Base-by-base conservation (phyloP, 2,888 invertebrate species). In the Tigriopus californicus region DNA sequence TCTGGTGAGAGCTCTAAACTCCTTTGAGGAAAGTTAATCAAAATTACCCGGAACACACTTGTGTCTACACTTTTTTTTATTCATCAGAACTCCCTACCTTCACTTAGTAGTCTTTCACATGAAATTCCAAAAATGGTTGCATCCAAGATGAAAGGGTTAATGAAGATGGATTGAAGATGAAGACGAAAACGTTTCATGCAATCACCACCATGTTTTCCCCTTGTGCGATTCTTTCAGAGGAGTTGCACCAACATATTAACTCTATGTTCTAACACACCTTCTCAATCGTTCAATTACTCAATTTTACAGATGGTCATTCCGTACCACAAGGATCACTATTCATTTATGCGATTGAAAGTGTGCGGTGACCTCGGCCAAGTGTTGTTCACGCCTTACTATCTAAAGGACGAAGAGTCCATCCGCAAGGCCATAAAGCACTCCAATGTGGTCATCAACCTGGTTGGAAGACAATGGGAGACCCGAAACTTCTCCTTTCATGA, bases 361-460 rank as follows among this genome's bases (percentile, higher is more conserved):
- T n/a, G 40, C 41, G 97, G 97, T 22, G 98, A 99, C 73, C 77
- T 98, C 63, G 98, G 97, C 2, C 97, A 97, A 75, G 82, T 95
- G 8, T 75, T 90, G 12, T 95, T 90, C 67, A 80, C 86, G 68
- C 88, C 85, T 12, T 94, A 79, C 71, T 72, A 91, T 67, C 68
- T 97, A 49, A 73, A 77, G 46, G 91, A 97, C 75, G 88, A 92
- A 64, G 83, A 83, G 42, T 81, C 87, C 0, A 83, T 98, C 65
- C 76, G 78, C 2, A 83, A 82, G 67, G 82, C 84, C 11, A 80
- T 98, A 44, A 84, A 85, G 68, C 85, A 98, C 74, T 97, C 97
- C 1, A 94, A 97, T 75, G 89, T 97, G 57, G 98, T 97, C 1
- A 81, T 98, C 64, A 98, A 98, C 71, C 75, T 95, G 61, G 78